Percentiles rank a stretch among this genome's conserved stretches.
Evolutionary conservation across 2,797 vertebrate species (phyloP).

Genomic region (Jordanella pulchra): DNA sequence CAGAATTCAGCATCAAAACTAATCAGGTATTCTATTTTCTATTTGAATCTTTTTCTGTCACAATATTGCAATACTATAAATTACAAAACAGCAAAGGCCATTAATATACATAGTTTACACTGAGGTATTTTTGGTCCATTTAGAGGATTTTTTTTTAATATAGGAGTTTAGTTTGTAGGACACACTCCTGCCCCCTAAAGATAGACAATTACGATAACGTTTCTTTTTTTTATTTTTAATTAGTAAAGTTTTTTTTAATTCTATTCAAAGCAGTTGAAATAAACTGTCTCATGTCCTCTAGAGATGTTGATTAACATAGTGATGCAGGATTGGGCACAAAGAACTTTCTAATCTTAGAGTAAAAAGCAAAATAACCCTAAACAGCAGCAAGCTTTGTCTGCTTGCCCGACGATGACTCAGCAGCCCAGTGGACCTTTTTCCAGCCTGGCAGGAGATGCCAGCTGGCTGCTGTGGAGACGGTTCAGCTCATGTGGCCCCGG

Average conservation of each 20-base stretch:
- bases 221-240: too few relatives aligned
- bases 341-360: background rate
- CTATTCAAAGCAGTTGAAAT: background rate
- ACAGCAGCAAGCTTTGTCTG: conserved; percentile 1
- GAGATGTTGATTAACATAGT: background rate
- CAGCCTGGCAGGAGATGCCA: conserved; percentile 27
- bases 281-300: background rate
- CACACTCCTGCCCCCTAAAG: conserved; percentile 26
- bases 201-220: background rate
- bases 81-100: too few relatives aligned
- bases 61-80: background rate
- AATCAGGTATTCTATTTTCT: background rate
- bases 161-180: background rate
- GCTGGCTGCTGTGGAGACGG: conserved; percentile 36
- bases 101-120: too few relatives aligned
- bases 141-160: background rate
- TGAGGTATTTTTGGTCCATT: background rate
- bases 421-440: conserved; percentile 11
- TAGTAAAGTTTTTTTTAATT: background rate
- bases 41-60: background rate
- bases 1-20: background rate
- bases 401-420: conserved; percentile 52
- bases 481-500: conserved; percentile 6
- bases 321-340: background rate
- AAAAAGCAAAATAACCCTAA: background rate